Evolutionary conservation across 92 coral and sea anemone species (phyloP).

Genomic region (Phenganax marumi): DNA sequence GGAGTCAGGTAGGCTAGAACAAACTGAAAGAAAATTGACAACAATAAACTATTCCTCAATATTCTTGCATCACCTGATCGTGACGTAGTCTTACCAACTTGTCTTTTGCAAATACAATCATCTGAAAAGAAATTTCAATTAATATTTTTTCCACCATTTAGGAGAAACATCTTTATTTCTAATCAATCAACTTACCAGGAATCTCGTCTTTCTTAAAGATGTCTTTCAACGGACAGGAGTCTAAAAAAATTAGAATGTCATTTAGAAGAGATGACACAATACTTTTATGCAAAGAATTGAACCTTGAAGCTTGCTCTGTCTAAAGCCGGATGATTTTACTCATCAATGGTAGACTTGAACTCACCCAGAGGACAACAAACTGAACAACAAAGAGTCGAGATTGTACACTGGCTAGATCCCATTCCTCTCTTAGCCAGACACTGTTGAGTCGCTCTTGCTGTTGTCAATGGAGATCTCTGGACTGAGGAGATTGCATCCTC

Average conservation of each 20-base stretch:
- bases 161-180: background rate
- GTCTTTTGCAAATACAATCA: conserved; percentile 37
- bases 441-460: conserved; percentile 24
- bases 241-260: conserved; percentile 13
- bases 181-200: background rate
- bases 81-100: conserved; percentile 10
- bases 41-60: background rate
- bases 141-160: background rate
- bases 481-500: conserved; percentile 15
- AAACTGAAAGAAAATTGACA: background rate
- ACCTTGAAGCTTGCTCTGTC: background rate
- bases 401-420: conserved; percentile 28
- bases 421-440: conserved; percentile 40
- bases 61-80: background rate
- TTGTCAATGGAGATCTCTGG: conserved; percentile 8
- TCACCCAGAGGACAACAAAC: conserved; percentile 31
- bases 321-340: background rate
- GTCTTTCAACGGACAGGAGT: conserved; percentile 41
- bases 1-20: conserved; percentile 16
- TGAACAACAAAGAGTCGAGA: conserved; percentile 35
- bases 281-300: background rate
- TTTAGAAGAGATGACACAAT: background rate
- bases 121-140: conserved; percentile 6
- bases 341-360: background rate
- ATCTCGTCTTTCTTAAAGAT: conserved; percentile 35